These are phyloP conservation scores for Scolopax rusticola DNA, from an alignment of 2,797 vertebrate species.

Conservation along the genomic window DNA sequence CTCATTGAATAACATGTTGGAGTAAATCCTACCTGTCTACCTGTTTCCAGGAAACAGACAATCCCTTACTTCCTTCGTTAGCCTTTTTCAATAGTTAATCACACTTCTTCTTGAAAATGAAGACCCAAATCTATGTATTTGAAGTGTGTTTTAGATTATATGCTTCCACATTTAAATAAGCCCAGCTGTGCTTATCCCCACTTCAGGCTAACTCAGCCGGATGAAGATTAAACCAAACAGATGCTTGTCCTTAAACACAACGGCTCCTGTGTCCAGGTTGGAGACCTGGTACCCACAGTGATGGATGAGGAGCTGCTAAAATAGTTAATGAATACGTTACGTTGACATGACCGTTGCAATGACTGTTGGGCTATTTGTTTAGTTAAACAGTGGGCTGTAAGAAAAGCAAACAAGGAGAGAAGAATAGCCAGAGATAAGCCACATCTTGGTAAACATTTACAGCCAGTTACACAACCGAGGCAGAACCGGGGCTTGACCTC, in stretches of 20 bases:
- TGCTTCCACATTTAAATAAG: background rate
- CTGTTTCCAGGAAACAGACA: background rate
- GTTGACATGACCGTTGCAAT: background rate
- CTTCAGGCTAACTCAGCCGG: background rate
- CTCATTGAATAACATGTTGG: background rate
- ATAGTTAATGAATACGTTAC: constrained; percentile 27
- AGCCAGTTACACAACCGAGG: background rate
- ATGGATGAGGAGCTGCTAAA: constrained; percentile 36
- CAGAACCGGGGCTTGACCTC: constrained; percentile 5
- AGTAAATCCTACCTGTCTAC: background rate
- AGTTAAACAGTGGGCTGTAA: constrained; percentile 12
- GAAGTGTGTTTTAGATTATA: background rate
- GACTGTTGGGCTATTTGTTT: constrained; percentile 15
- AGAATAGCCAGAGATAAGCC: constrained; percentile 34
- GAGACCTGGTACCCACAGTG: background rate
- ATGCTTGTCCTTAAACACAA: background rate
- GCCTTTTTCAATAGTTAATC: background rate
- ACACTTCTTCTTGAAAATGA: background rate
- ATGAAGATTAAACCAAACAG: background rate
- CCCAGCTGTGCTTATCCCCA: background rate
- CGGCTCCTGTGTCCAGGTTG: background rate
- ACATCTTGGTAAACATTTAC: constrained; percentile 10
- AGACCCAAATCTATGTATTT: background rate
- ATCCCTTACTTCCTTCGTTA: background rate
- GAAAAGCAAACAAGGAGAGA: constrained; percentile 34